These are phyloP conservation scores for Heliopora coerulea DNA, from an alignment of 92 coral and sea anemone genomes.

Conservation along the genomic window DNA sequence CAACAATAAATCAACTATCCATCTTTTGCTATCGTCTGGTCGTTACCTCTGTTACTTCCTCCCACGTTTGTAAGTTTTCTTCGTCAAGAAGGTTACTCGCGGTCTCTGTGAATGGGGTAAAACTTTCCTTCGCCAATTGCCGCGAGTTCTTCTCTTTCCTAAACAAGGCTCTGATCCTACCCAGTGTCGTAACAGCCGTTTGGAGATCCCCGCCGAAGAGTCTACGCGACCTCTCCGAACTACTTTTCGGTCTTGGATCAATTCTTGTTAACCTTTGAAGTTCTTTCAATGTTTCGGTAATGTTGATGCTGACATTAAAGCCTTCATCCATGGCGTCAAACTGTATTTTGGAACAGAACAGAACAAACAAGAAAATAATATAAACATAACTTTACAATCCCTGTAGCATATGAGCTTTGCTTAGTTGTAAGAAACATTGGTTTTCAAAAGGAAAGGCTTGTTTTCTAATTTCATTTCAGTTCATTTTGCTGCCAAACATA, in stretches of 20 bases:
- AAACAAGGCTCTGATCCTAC: constrained; percentile 6
- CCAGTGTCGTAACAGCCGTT: background rate
- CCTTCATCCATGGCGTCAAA: constrained; percentile 32
- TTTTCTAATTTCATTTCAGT: too few species aligned
- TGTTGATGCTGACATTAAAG: constrained; percentile 10
- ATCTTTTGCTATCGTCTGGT: too few species aligned
- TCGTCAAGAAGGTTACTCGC: constrained; percentile 44
- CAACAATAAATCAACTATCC: too few species aligned
- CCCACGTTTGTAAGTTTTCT: constrained; percentile 43
- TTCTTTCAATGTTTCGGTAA: constrained; percentile 1
- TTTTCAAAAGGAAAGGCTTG: too few species aligned
- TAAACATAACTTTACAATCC: too few species aligned
- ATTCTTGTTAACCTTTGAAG: constrained; percentile 6
- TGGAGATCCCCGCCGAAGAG: constrained; percentile 33
- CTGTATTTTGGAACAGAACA: background rate
- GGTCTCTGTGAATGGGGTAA: constrained; percentile 24
- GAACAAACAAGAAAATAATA: too few species aligned
- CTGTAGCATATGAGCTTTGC: too few species aligned
- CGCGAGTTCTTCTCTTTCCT: background rate
- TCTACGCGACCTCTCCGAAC: background rate
- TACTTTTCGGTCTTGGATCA: background rate
- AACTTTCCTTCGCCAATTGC: background rate
- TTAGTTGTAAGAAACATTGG: too few species aligned
- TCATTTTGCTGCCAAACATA: too few species aligned
- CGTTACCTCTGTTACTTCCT: constrained; percentile 45